phyloP scores from a whole-genome alignment of 2,797 vertebrate species.

The Phalloptychus januarius region DNA sequence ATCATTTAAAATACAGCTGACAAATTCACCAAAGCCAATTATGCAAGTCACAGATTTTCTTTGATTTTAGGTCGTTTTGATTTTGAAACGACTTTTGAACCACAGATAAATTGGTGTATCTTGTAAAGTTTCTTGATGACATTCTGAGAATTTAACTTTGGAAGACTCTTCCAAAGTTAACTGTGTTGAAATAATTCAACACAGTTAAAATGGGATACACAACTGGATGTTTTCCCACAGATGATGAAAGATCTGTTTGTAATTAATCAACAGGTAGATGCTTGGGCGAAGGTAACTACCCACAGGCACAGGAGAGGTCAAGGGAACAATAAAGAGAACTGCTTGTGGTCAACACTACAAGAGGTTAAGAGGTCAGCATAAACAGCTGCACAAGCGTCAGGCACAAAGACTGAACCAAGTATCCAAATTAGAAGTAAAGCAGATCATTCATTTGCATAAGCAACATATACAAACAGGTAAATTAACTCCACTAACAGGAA shows the following conservation, averaged over 20 bases:
- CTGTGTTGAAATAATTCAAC: too few relatives aligned
- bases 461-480: slow-evolving; percentile 21
- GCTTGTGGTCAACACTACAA: slow-evolving; percentile 50
- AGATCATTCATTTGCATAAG: background rate
- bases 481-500: slow-evolving; percentile 2
- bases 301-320: slow-evolving; percentile 35
- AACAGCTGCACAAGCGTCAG: slow-evolving; percentile 42
- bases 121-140: background rate
- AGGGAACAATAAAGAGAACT: slow-evolving; percentile 53
- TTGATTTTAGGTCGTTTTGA: background rate
- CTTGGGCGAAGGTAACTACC: slow-evolving; percentile 23
- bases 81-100: background rate
- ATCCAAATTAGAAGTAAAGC: slow-evolving; percentile 20
- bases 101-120: background rate
- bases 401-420: background rate
- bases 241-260: slow-evolving; percentile 27
- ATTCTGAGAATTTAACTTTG: background rate
- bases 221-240: background rate
- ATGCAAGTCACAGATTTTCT: background rate
- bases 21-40: background rate
- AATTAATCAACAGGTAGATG: slow-evolving; percentile 20
- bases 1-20: background rate
- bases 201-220: background rate
- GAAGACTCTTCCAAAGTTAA: too few relatives aligned
- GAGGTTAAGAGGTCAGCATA: slow-evolving; percentile 43